Base-by-base conservation (phyloP, 2,113 vertebrate genomes). In the Rhinopomastus cyanomelas region DNA sequence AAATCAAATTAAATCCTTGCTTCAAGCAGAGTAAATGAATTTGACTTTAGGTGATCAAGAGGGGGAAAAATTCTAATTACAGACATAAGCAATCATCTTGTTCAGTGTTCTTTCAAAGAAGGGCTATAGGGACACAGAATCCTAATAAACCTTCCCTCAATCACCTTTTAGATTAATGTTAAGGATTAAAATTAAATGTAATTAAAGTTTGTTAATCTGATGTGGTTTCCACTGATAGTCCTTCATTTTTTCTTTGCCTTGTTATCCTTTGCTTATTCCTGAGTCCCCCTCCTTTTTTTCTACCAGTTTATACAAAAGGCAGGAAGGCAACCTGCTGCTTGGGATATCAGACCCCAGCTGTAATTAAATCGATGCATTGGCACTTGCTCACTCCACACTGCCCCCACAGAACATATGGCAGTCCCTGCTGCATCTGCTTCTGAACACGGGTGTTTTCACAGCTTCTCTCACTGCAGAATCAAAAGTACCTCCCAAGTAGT, bases 11-110 rank as follows among this genome's bases (percentile, higher is more conserved):
- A 98, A 96, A 97, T 94, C 95, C 93, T 96, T 96, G 95, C 95
- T 97, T 97, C 92, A 95, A 98, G 97, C 97, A 90, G 88, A 96
- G 97, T 97, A 97, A 97, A 97, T 97, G 97, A 97, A 97, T 98
- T 97, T 96, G 97, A 97, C 97, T 98, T 96, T 95, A 96, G 96
- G 95, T 96, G 97, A 97, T 96, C 94, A 96, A 96, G 96, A 95
- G 94, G 77, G 95, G 94, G 60, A 96, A 96, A 97, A 95, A 95
- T 97, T 97, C 96, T 97, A 97, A 98, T 98, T 97, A 97, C 96
- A 97, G 92, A 96, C 14, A 5, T 55, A 95, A 79, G 95, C 92
- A 93, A 94, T 96, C 93, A 95, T 83, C 88, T 91, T 86, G 84
- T 96, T 96, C 95, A 93, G 89, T 86, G 81, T 94, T 96, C 94